Percentiles rank a stretch among this genome's conserved stretches.
These are phyloP conservation scores for Sinocyclocheilus grahami DNA, from an alignment of 2,113 vertebrate species.

Conservation along the genomic window DNA sequence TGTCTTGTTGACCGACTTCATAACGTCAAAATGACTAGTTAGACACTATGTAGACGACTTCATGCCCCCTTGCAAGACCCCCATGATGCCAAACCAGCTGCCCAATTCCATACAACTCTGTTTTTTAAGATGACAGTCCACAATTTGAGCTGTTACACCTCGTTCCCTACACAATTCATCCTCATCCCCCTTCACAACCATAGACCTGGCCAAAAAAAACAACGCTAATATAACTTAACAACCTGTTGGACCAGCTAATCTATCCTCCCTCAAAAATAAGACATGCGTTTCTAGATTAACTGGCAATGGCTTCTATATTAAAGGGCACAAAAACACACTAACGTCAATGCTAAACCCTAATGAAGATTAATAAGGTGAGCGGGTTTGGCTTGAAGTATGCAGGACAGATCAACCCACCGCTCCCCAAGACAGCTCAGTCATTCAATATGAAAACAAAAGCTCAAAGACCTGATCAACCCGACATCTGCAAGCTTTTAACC, in stretches of 20 bases:
- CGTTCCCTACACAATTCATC: background rate
- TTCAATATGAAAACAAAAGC: background rate
- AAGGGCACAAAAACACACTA: background rate
- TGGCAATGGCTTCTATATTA: background rate
- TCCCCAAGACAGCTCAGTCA: conserved; percentile 53
- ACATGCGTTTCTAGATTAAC: background rate
- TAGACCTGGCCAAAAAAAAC: conserved; percentile 12
- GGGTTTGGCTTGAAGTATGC: conserved; percentile 21
- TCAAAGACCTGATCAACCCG: background rate
- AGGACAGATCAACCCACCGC: conserved; percentile 58
- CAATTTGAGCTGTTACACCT: background rate
- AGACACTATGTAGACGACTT: conserved; percentile 67
- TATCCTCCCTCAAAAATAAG: background rate
- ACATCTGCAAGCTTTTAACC: background rate
- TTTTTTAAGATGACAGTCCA: background rate
- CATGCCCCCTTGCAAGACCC: conserved; percentile 69
- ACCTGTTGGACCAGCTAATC: conserved; percentile 14
- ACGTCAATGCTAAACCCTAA: background rate
- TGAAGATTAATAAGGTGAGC: background rate
- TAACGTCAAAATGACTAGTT: conserved; percentile 63
- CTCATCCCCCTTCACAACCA: background rate
- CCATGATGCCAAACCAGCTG: conserved; percentile 70
- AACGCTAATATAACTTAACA: background rate
- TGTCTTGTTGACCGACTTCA: conserved; percentile 61
- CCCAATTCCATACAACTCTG: conserved; percentile 72